Base-by-base conservation (phyloP, 1,140 invertebrate species). In the Idris sp. region DNA sequence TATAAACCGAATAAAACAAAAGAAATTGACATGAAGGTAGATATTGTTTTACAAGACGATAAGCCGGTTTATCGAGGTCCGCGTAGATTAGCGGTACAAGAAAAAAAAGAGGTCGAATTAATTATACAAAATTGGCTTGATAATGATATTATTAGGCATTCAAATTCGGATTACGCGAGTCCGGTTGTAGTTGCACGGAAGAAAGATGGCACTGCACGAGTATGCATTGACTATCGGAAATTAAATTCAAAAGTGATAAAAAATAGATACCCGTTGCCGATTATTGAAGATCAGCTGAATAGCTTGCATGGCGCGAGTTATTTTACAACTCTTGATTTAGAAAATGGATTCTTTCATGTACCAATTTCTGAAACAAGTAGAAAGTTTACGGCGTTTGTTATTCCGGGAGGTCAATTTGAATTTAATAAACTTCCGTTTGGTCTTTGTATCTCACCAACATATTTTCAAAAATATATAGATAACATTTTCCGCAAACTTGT, bases 111-210 rank as follows among this genome's bases (percentile, higher is more conserved):
- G n/a, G n/a, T n/a, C n/a, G n/a, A n/a, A n/a, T n/a, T n/a, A n/a
- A n/a, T n/a, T n/a, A n/a, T n/a, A n/a, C n/a, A n/a, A n/a, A n/a
- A n/a, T n/a, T 22, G 19, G 19, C 6, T 22, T 2, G 19, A 22
- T 22, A 6, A 2, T 6, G 19, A 22, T 6, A 22, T 22, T 22
- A 22, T 22, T 6, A 22, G 19, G 19, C 19, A 22, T 22, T 22
- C 19, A 22, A 22, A 22, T 22, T 33, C 30, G 30, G 30, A 33
- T 10, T 33, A 33, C 11, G 30, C 30, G 9, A 33, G n/a, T 33
- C 26, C 26, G n/a, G 26, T 28, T 28, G 26, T 28, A 28, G 7
- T 28, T n/a, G 26, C n/a, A 8, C n/a, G 7, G 26, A 28, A 28
- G n/a, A 28, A 28, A 28, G 26, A 28, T 28, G 26, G 26, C 1